Conservation (phyloP, 2,113 vertebrate genomes). For the Prietella phreatophila region DNA sequence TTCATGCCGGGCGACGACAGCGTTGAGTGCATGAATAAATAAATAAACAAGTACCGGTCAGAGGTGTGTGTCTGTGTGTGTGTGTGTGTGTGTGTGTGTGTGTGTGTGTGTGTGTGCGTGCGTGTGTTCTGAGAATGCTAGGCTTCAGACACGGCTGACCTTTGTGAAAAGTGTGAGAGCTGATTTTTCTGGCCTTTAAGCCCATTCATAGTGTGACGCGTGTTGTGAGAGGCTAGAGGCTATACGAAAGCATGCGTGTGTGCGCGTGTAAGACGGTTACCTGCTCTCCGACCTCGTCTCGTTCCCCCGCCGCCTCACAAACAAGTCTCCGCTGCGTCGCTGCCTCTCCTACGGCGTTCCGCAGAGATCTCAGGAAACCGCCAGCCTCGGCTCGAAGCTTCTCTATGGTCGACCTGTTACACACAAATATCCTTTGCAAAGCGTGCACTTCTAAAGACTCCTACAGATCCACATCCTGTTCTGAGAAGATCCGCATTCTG, state of each 20-base stretch:
- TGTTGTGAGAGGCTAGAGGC: conserved; percentile 23
- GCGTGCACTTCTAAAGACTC: neutral
- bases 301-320: conserved; percentile 54
- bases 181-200: conserved; percentile 39
- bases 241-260: neutral
- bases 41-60: conserved; percentile 49
- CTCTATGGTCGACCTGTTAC: conserved; percentile 52
- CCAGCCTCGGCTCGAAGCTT: conserved; percentile 59
- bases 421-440: conserved; percentile 44
- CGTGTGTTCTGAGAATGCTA: conserved; percentile 24
- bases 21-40: conserved; percentile 43
- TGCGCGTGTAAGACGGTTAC: conserved; percentile 45
- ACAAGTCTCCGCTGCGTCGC: conserved; percentile 3
- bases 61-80: conserved; percentile 19
- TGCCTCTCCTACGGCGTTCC: conserved; percentile 56
- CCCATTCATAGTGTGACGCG: conserved; percentile 5
- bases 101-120: conserved; percentile 27
- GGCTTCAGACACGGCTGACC: conserved; percentile 36
- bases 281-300: conserved; percentile 53
- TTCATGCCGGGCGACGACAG: conserved; percentile 28
- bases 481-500: neutral
- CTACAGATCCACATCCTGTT: neutral
- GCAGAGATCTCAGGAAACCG: conserved; percentile 53
- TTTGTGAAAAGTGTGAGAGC: conserved; percentile 46
- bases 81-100: conserved; percentile 24